Percentiles rank a stretch among this genome's conserved stretches.
Evolutionary conservation across 2,113 vertebrate genomes (phyloP).

Genomic region (Holacanthus passer): DNA sequence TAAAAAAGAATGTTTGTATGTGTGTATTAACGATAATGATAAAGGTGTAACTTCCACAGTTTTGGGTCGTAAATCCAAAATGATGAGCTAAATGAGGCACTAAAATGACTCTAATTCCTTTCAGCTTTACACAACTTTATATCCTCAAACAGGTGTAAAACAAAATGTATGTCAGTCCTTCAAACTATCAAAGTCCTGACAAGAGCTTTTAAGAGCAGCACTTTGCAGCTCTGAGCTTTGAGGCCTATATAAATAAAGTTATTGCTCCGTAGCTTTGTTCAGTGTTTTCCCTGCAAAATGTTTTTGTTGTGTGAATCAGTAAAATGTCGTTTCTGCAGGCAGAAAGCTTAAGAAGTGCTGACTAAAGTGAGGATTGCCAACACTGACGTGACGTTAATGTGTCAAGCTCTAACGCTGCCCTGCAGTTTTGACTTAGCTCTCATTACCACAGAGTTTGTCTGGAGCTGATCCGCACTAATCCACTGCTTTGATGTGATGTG

Average conservation of each 20-base stretch:
- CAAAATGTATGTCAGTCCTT: too few relatives aligned
- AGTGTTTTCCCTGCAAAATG: not conserved
- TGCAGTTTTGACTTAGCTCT: constrained; percentile 57
- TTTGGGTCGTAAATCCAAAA: too few relatives aligned
- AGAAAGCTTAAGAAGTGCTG: constrained; percentile 50
- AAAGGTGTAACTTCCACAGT: too few relatives aligned
- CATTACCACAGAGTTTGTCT: constrained; percentile 61
- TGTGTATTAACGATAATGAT: too few relatives aligned
- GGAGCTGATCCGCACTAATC: constrained; percentile 68
- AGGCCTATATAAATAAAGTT: not conserved
- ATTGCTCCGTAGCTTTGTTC: not conserved
- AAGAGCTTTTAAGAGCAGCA: not conserved
- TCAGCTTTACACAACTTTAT: too few relatives aligned
- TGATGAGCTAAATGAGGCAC: too few relatives aligned
- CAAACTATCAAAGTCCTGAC: not conserved
- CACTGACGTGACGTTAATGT: constrained; percentile 37
- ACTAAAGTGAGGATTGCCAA: constrained; percentile 45
- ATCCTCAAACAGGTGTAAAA: too few relatives aligned
- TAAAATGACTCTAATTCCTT: too few relatives aligned
- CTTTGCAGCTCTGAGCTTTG: not conserved
- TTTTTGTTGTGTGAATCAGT: constrained; percentile 35
- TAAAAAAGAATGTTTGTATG: too few relatives aligned
- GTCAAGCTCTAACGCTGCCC: constrained; percentile 30
- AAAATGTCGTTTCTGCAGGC: constrained; percentile 5
- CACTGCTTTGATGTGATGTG: constrained; percentile 58